A percentile compares a stretch with the other conserved stretches of the same genome.
Evolutionary conservation across 2,888 invertebrate species (phyloP).

Genomic region (Parelbella ahira): DNA sequence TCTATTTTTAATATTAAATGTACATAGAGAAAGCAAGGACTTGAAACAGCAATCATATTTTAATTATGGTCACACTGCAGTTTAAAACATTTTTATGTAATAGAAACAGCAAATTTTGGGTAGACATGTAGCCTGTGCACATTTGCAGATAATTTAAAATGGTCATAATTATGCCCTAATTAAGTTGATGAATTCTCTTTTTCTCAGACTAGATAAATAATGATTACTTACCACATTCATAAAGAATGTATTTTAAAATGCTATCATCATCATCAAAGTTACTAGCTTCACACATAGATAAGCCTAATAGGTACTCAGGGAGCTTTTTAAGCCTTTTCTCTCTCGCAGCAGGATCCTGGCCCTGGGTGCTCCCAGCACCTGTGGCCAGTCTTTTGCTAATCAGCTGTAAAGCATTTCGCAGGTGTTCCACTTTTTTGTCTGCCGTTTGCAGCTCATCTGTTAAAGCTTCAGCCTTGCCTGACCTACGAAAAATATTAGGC

Average conservation of each 20-base stretch:
- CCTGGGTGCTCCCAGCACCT: constrained; percentile 70
- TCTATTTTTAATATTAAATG: too few relatives aligned
- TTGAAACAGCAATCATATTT: too few relatives aligned
- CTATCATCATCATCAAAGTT: constrained; percentile 83
- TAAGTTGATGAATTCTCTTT: too few relatives aligned
- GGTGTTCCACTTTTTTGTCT: constrained; percentile 90
- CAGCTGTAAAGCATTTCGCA: constrained; percentile 84
- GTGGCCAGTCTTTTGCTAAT: constrained; percentile 82
- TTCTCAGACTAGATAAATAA: too few relatives aligned
- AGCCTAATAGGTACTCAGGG: constrained; percentile 89
- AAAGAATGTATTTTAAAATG: constrained; percentile 80
- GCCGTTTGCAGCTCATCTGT: constrained; percentile 91
- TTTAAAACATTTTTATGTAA: too few relatives aligned
- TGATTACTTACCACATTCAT: constrained; percentile 79
- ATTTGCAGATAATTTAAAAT: too few relatives aligned
- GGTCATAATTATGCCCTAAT: too few relatives aligned
- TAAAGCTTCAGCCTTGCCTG: constrained; percentile 90
- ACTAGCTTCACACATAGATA: constrained; percentile 86
- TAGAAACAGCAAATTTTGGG: too few relatives aligned
- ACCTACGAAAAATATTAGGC: constrained; percentile 77
- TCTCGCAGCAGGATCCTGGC: constrained; percentile 83
- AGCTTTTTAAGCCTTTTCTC: constrained; percentile 92
- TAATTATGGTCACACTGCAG: too few relatives aligned
- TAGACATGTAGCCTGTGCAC: too few relatives aligned
- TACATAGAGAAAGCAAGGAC: too few relatives aligned